These are phyloP conservation scores for Caerostris extrusa DNA, from an alignment of 1,140 invertebrate species.

Conservation along the genomic window DNA sequence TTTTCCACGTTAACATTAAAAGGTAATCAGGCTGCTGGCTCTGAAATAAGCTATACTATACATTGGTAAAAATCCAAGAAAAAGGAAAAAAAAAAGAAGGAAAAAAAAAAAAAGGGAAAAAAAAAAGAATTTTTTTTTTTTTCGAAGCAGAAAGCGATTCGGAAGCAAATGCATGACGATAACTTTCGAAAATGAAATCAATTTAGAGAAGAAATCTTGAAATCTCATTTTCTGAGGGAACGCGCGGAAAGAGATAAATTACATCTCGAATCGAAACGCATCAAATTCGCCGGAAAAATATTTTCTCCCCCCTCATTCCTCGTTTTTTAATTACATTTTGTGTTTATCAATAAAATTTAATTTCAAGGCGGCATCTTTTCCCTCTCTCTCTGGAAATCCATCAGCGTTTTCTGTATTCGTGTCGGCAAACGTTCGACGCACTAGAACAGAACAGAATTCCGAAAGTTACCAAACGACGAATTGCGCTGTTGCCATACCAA, in stretches of 20 bases:
- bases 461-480: conserved; percentile 56
- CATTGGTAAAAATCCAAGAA: background rate
- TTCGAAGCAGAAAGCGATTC: background rate
- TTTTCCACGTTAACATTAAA: conserved; percentile 50
- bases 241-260: conserved; percentile 50
- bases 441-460: conserved; percentile 27
- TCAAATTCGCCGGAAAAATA: conserved; percentile 59
- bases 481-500: conserved; percentile 70
- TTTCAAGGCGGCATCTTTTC: conserved; percentile 44
- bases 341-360: conserved; percentile 74
- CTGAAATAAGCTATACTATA: conserved; percentile 5
- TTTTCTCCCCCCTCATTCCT: conserved; percentile 29
- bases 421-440: background rate
- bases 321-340: conserved; percentile 71
- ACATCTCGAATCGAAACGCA: conserved; percentile 55
- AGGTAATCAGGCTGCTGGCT: conserved; percentile 37
- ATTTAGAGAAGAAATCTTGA: conserved; percentile 58
- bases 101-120: background rate
- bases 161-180: conserved; percentile 5
- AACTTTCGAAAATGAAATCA: conserved; percentile 62
- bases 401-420: conserved; percentile 23
- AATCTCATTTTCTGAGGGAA: conserved; percentile 44
- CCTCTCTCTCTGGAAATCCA: conserved; percentile 6
- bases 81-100: background rate
- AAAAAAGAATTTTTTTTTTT: background rate